These are phyloP conservation scores for Sarcophilus harrisii DNA, from an alignment of 2,797 vertebrate genomes.

Conservation along the genomic window DNA sequence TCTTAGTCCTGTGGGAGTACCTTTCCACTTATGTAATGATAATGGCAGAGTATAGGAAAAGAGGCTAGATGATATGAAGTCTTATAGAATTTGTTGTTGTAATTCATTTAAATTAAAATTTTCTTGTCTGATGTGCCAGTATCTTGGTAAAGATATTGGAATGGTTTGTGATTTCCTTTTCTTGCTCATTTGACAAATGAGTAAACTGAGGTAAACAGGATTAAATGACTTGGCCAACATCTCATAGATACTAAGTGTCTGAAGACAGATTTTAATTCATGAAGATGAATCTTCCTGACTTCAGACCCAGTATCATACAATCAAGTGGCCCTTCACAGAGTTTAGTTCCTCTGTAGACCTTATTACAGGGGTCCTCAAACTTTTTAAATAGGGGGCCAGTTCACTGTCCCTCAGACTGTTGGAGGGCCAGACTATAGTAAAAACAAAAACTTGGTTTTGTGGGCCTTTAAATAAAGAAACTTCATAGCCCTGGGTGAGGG, in stretches of 20 bases:
- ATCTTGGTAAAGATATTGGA: background rate
- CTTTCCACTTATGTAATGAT: background rate
- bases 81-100: background rate
- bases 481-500: too few species aligned
- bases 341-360: background rate
- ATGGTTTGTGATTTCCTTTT: background rate
- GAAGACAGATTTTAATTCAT: background rate
- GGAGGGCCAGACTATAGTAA: too few species aligned
- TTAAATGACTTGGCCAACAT: background rate
- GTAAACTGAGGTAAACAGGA: background rate
- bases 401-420: too few species aligned
- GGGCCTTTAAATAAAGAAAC: too few species aligned
- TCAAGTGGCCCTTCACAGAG: background rate
- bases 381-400: too few species aligned
- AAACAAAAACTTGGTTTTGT: too few species aligned
- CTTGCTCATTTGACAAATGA: too few species aligned
- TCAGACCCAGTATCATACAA: background rate
- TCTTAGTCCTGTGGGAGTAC: background rate
- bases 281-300: background rate
- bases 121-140: too few species aligned
- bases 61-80: background rate
- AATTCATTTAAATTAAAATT: background rate
- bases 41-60: background rate
- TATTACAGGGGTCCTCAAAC: too few species aligned
- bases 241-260: background rate